Evolutionary conservation across 2,888 invertebrate genomes (phyloP), one percentile per base, ranked within the genome.

Genomic region (Orthosia gracilis): DNA sequence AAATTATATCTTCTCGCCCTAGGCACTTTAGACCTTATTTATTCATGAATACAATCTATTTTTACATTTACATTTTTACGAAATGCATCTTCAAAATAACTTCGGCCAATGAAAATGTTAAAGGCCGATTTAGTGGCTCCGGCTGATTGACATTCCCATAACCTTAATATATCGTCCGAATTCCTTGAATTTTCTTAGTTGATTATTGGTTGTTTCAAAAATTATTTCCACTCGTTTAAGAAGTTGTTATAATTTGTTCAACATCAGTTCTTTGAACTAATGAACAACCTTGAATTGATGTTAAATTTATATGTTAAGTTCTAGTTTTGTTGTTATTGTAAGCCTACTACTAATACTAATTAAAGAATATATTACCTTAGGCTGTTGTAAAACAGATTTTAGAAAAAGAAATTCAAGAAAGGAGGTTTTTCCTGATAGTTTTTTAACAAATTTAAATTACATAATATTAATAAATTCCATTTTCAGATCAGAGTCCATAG

Each of bases 121-220:
- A 94, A 94, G 94, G 94, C 91, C 91, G 86, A 74, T 77, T 84
- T 85, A 87, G 83, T 87, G 87, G 87, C 87, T 86, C 87, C 85
- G 86, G 80, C 85, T 90, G 90, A 94, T 93, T 92, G 91, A 92
- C 86, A 93, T 94, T 94, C 94, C 92, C 94, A 94, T 89, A 95
- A 93, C 92, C 93, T 94, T 90, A 91, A 83, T 77, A 75, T 62
- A 57, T 69, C 31, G 59, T 81, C 57, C n/a, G 68, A 81, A 81
- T 82, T 86, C 73, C 76, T 83, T 76, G 63, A 71, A 50, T 69
- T 72, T 73, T 76, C 57, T 62, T 17, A 26, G 21, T 52, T 23
- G 50, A 74, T 79, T 40, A 54, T 12, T 47, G 49, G 23, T 58
- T 54, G 13, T 31, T 62, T 80, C 18, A 45, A 49, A 58, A 63